Evolutionary conservation across 2,797 vertebrate species (phyloP).

Genomic region (Coendou prehensilis): DNA sequence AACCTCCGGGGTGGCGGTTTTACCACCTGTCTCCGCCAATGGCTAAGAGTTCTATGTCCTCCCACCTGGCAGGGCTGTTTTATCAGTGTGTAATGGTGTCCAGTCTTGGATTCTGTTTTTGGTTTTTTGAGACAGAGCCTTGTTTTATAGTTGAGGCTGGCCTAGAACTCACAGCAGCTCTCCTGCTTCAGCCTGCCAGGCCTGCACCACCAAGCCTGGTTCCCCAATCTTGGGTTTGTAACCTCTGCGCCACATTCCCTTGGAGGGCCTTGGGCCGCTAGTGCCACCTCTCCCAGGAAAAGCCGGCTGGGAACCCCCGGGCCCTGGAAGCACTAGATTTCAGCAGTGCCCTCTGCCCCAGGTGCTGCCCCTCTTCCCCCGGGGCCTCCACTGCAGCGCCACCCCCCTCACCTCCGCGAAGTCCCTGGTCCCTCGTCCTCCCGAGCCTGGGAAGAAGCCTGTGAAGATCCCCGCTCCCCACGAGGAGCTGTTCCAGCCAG

Average conservation of each 20-base stretch:
- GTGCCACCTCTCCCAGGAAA: background rate
- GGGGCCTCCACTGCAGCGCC: conserved; percentile 56
- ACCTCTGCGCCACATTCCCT: background rate
- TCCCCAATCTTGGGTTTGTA: background rate
- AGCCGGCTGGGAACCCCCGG: background rate
- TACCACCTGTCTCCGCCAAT: background rate
- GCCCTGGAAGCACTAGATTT: background rate
- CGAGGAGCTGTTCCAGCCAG: conserved; percentile 89
- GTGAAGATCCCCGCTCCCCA: conserved; percentile 76
- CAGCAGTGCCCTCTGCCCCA: background rate
- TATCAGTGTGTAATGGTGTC: background rate
- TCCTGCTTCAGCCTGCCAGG: background rate
- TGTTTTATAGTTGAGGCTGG: background rate
- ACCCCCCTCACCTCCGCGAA: background rate
- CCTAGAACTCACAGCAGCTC: background rate
- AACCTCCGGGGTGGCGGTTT: background rate
- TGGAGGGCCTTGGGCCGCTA: background rate
- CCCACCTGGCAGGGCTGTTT: background rate
- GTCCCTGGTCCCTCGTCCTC: background rate
- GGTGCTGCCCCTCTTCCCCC: background rate
- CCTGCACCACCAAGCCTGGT: background rate
- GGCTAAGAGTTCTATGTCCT: background rate
- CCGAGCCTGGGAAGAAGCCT: background rate
- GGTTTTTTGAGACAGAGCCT: background rate
- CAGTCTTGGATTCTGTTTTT: background rate